Base-by-base conservation (phyloP, 2,888 invertebrate genomes). In the Euplexia lucipara region DNA sequence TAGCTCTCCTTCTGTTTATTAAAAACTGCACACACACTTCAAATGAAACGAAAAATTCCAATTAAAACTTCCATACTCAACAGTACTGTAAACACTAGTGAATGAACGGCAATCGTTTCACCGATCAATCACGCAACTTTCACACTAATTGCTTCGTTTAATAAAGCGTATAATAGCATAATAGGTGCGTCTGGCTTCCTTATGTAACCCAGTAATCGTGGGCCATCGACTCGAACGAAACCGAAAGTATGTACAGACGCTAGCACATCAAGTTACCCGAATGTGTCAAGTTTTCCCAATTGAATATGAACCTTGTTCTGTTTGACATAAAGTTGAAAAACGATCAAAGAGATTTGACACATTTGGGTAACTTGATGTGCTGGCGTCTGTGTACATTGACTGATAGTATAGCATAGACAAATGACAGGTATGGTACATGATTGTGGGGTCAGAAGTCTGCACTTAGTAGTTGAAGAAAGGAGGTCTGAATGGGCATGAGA, bases 41-140 rank as follows among this genome's bases (percentile, higher is more conserved):
- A 47, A 45, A 1, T 9, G 47, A 47, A 41, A 26, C 26, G 16
- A 34, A 45, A 61, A 70, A 61, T 39, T 42, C 26, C 20, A 66
- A 70, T 51, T 53, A 67, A 59, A 54, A 74, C 53, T 54, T 74
- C 32, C 60, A 42, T 39, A 10, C 41, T 20, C 71, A 73, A 79
- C 65, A 37, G 62, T 75, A 75, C 78, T 56, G 35, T 58, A 80
- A 70, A 63, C 45, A 71, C 65, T 69, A 66, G 62, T 70, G 68
- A 77, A 76, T 67, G 74, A 75, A 79, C 70, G 65, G 48, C 60
- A 63, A 65, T 47, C 83, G 85, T 88, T 89, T 87, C 88, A 85
- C 87, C 82, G 70, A 90, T 90, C 87, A 86, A 87, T 90, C 66
- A 39, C 70, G 76, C 78, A 68, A 88, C 90, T 92, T 92, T 92